These are phyloP conservation scores for Rotaria magnacalcarata DNA, from an alignment of 2,888 invertebrate species.

Conservation along the genomic window DNA sequence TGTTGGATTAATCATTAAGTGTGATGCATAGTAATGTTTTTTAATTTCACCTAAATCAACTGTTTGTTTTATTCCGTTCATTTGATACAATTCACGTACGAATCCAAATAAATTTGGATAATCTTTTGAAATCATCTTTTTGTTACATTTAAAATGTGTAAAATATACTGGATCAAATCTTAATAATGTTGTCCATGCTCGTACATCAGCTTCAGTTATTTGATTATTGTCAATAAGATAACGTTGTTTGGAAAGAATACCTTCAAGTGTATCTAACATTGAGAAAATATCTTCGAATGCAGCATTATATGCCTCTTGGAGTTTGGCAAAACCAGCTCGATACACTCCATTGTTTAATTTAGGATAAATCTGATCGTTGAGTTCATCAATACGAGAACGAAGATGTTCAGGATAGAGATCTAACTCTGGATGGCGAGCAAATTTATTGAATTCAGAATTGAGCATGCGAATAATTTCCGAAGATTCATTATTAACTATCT, in stretches of 20 bases:
- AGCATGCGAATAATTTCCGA: constrained; percentile 57
- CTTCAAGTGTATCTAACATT: constrained; percentile 49
- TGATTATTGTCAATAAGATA: constrained; percentile 51
- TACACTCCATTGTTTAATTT: constrained; percentile 58
- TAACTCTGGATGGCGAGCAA: constrained; percentile 51
- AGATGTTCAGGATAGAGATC: constrained; percentile 53
- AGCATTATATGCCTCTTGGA: constrained; percentile 48
- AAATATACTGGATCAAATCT: constrained; percentile 56
- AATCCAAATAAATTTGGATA: constrained; percentile 55
- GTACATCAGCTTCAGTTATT: constrained; percentile 56
- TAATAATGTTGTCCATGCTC: constrained; percentile 54
- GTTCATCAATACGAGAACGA: constrained; percentile 51
- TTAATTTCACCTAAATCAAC: constrained; percentile 54
- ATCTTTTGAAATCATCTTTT: constrained; percentile 51
- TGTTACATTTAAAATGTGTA: constrained; percentile 57
- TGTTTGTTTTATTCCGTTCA: constrained; percentile 51
- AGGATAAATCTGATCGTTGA: constrained; percentile 55
- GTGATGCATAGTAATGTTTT: constrained; percentile 52
- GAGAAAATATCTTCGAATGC: neutral
- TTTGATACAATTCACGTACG: constrained; percentile 54
- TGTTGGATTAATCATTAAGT: neutral
- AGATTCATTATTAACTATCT: constrained; percentile 56
- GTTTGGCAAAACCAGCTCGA: constrained; percentile 52
- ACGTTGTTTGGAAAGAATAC: constrained; percentile 51
- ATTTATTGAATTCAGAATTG: constrained; percentile 54